These are phyloP conservation scores for Euthynnus affinis DNA, from an alignment of 2,797 vertebrate species.

Conservation along the genomic window DNA sequence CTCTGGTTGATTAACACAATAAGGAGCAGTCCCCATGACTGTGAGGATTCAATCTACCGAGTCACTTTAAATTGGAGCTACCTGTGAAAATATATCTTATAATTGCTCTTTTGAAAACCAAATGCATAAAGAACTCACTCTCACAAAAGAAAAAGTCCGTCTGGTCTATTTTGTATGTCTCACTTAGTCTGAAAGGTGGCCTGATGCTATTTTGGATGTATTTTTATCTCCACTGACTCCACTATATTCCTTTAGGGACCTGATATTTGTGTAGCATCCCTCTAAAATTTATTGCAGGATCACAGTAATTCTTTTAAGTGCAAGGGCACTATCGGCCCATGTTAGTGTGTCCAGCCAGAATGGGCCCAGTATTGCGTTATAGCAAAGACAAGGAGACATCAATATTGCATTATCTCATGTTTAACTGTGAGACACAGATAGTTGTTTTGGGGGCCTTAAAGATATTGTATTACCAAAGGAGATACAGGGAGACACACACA, in stretches of 20 bases:
- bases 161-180: slow-evolving; percentile 19
- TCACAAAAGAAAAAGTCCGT: slow-evolving; percentile 10
- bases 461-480: slow-evolving; percentile 83
- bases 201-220: slow-evolving; percentile 56
- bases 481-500: slow-evolving; percentile 71
- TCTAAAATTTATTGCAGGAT: slow-evolving; percentile 78
- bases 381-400: slow-evolving; percentile 80
- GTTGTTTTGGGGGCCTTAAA: slow-evolving; percentile 82
- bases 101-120: background rate
- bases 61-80: background rate
- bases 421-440: slow-evolving; percentile 83
- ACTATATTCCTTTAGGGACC: slow-evolving; percentile 68
- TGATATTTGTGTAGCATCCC: slow-evolving; percentile 73
- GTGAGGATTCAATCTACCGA: background rate
- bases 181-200: slow-evolving; percentile 4
- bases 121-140: slow-evolving; percentile 14
- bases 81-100: background rate
- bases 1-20: background rate
- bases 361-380: slow-evolving; percentile 78
- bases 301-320: slow-evolving; percentile 80
- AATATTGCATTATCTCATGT: slow-evolving; percentile 83
- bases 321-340: slow-evolving; percentile 69
- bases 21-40: background rate
- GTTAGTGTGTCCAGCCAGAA: slow-evolving; percentile 77
- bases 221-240: slow-evolving; percentile 52